Base-by-base conservation (phyloP, 2,888 invertebrate species). In the Leptarthrus brevirostris region DNA sequence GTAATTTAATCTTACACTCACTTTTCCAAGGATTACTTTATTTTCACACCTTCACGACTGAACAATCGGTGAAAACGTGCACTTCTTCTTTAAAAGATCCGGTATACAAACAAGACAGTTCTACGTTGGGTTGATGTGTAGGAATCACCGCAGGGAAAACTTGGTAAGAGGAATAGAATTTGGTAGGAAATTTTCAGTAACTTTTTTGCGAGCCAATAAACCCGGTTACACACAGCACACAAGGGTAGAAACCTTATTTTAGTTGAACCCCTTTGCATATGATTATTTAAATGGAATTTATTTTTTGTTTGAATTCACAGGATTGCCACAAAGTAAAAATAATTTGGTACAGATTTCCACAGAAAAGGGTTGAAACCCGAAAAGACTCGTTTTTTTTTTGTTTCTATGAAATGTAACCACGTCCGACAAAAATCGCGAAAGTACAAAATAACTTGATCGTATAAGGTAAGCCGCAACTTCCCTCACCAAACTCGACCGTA, bases 241-340 rank as follows among this genome's bases (percentile, higher is more conserved):
- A 6, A 49, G 56, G 56, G 16, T 56, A 10, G n/a, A 58, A 34
- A 16, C 58, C n/a, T n/a, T 18, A 61, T 36, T 64, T 24, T 24
- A n/a, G 3, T 20, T 6, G n/a, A 36, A 61, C 22, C 14, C 44
- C 26, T 14, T 64, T 44, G 64, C 61, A 61, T 61, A 36, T 30
- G 61, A 40, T 61, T 61, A 61, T 61, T 61, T 34, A 61, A 61
- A 61, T 61, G 40, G 30, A 61, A 36, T 61, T 61, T 40, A 20
- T 49, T 3, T 49, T 20, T 16, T 20, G 18, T 20, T 8, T 8
- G 6, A 49, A 2, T 20, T 49, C 20, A 49, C 49, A 49, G 64
- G 40, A n/a, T 14, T 14, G 1, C 64, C 22, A 16, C 47, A 12
- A 8, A 40, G n/a, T 20, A n/a, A 16, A n/a, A 44, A 6, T 44